These are phyloP conservation scores for Mesitornis unicolor DNA, from an alignment of 2,113 vertebrate genomes.

Conservation along the genomic window DNA sequence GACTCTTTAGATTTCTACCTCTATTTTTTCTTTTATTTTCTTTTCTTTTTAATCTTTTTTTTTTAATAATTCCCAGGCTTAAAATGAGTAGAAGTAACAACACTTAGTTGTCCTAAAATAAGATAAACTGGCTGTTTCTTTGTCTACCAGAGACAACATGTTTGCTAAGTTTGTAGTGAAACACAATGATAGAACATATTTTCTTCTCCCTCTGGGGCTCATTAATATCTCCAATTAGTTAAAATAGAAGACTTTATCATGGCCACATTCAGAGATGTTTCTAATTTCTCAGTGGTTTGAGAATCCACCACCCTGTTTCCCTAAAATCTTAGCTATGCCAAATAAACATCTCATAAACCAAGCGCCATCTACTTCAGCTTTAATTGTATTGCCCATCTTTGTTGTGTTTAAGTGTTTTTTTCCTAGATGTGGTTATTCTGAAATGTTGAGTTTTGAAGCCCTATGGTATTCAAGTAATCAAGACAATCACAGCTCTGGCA, in stretches of 20 bases:
- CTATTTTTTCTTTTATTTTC: rapidly evolving
- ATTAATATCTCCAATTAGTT: background rate
- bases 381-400: background rate
- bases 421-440: background rate
- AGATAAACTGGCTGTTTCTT: background rate
- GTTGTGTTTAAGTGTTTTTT: background rate
- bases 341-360: background rate
- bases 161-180: background rate
- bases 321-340: background rate
- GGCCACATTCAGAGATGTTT: background rate
- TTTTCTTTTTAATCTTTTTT: rapidly evolving
- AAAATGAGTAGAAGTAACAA: background rate
- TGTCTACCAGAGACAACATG: background rate
- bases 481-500: background rate
- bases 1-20: background rate
- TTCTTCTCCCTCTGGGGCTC: background rate
- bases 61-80: background rate
- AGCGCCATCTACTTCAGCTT: background rate
- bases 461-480: background rate
- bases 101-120: background rate
- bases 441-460: background rate
- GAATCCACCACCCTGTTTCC: background rate
- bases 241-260: background rate
- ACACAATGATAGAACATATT: background rate
- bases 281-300: background rate